Percentiles rank a stretch among this genome's conserved stretches.
Conservation (phyloP, 1,140 invertebrate species). For the Oppia nitens region DNA sequence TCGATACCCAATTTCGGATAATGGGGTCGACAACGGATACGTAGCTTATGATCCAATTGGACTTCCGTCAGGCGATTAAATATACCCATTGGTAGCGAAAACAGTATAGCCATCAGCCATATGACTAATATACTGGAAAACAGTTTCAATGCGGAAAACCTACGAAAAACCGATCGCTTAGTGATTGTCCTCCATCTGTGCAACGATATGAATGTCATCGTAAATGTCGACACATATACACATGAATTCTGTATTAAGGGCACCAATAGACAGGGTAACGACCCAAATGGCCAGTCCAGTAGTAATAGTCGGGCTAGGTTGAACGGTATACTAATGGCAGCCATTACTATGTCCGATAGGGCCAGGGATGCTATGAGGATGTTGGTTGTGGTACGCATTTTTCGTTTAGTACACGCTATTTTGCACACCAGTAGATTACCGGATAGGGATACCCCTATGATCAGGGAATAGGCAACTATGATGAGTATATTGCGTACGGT, state of each 20-base stretch:
- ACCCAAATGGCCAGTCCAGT: conserved; percentile 33
- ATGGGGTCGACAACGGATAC: conserved; percentile 27
- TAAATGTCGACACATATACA: conserved; percentile 36
- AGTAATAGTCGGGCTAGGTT: conserved; percentile 25
- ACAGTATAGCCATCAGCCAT: conserved; percentile 32
- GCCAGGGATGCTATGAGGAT: conserved; percentile 71
- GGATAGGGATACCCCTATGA: conserved; percentile 1
- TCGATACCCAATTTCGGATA: conserved; percentile 26
- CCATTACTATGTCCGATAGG: conserved; percentile 41
- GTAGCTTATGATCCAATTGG: background rate
- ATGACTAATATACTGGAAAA: conserved; percentile 26
- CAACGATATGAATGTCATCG: conserved; percentile 35
- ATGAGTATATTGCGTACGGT: background rate
- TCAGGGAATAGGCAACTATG: conserved; percentile 1
- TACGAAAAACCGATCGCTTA: background rate
- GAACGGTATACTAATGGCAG: background rate
- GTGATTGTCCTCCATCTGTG: conserved; percentile 33
- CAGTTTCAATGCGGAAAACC: conserved; percentile 28
- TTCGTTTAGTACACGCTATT: background rate
- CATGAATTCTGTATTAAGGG: conserved; percentile 30
- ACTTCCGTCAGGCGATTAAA: conserved; percentile 25
- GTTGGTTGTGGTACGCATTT: conserved; percentile 38
- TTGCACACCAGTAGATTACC: conserved; percentile 9
- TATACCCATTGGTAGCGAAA: conserved; percentile 35
- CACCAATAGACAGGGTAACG: conserved; percentile 32